Evolutionary conservation across 2,797 vertebrate species (phyloP), one percentile per base, ranked within the genome.

Genomic region (Etheostoma perlongum): DNA sequence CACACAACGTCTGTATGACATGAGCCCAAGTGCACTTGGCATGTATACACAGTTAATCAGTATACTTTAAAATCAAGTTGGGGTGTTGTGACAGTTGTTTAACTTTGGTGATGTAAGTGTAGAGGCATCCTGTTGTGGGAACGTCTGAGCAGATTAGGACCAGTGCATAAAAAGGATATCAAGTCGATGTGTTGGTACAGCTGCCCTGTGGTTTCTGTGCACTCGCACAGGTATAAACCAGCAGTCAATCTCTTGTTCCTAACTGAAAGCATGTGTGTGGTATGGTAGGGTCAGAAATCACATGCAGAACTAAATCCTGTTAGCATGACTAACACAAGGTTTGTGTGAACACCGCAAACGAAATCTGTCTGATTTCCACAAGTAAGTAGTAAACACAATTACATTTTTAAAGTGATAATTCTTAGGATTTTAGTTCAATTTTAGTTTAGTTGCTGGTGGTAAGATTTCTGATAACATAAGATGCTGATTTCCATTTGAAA

Each of bases 221-320:
- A 71, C 75, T 82, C 63, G 72, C 65, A 48, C 74, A 87, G 81
- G 85, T 86, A 80, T 74, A 84, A 92, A 85, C 70, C 82, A 78
- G 80, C 88, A 85, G 86, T 64, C 89, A 76, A 68, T 81, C 87
- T 82, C 52, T 46, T 58, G 48, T 42, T 79, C 69, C 76, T 93
- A 91, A 94, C 87, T 78, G 80, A 82, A 92, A 91, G 86, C 87
- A 87, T 84, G 84, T 91, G 88, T 74, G 86, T 67, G 61, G 72
- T 49, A 59, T 78, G 73, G 30, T 85, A 62, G 75, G 76, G 65
- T 86, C 77, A 84, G 74, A 80, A 80, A 74, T 88, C 84, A 42
- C 58, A 83, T 63, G 53, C 83, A 85, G 71, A 79, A 49, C 78
- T 49, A 68, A 85, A 83, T 80, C 71, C 74, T 51, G 46, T 77